Base-by-base conservation (phyloP, 2,797 vertebrate species). In the Sorex maritimensis region DNA sequence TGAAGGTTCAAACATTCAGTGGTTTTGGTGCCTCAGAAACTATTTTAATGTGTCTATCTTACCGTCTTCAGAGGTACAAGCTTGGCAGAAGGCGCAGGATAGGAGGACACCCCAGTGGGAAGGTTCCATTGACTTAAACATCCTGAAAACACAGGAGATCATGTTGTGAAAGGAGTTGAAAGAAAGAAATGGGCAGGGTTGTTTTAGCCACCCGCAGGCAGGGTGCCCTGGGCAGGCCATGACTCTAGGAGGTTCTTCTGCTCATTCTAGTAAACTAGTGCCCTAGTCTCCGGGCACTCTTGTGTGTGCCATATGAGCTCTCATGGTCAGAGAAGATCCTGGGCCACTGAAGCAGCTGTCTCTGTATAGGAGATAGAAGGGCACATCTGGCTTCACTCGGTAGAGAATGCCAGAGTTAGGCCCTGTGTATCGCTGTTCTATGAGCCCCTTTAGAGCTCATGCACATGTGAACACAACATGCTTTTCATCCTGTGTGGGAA, bases 141-240 rank as follows among this genome's bases (percentile, higher is more conserved):
- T 28, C 38, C 96, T 97, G 88, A 82, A 97, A 87, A 49, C 82
- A 82, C 84, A 81, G 90, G 90, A 30, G 28, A 61, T 4, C 61
- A 65, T 75, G 8, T 83, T 90, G 46, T n/a, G 28, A 67, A 38
- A 49, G 10, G 9, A 82, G 24, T 81, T 58, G 28, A 91, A 46
- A 72, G 41, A 85, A 49, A 68, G 13, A 49, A 71, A 65, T 12
- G 3, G 13, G 24, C 28, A 67, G 30, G 30, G 26, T 61, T 67
- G 24, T 94, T 77, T 63, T 38, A 81, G 77, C 58, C 52, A 67
- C 13, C n/a, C 38, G 26, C 49, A 85, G 4, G 12, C 2, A 49
- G 72, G 28, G 44, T 49, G 15, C 61, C 58, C 81, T 71, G 68
- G 77, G 80, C 21, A 6, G 6, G 55, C 52, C 63, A 2, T 23